Evolutionary conservation across 2,797 vertebrate genomes (phyloP), one percentile per base, ranked within the genome.

Genomic region (Enteromius trimaculatus): DNA sequence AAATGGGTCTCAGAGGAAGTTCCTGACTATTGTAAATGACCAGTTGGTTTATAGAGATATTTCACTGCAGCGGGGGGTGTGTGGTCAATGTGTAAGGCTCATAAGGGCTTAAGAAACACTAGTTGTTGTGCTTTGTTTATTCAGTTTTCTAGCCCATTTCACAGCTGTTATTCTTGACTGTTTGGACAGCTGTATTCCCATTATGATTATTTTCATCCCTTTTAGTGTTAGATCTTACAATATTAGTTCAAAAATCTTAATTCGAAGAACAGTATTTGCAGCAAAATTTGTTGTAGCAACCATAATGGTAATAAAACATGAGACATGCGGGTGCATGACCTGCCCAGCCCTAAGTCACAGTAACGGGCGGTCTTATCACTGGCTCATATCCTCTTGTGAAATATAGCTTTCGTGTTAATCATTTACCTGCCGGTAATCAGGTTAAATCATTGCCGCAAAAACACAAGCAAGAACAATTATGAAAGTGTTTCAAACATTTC

Each of bases 331-430:
- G n/a, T 26, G 16, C 37, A 29, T 44, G 49, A 60, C 37, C 51
- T 80, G 66, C 37, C 49, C 19, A 51, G 31, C 44, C 47, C 21
- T 26, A 21, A 53, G 10, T 42, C 65, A 68, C 77, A 70, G 47
- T 55, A 70, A 42, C 6, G 7, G 26, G 26, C 21, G 14, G 11
- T 9, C 34, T 60, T 58, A 77, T 60, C 34, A 1, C 13, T 4
- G 58, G 69, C 49, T 81, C 79, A 80, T 62, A 62, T 53, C 58
- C 70, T 82, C 47, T 82, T 68, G 81, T 65, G 60, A 82, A 42
- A 44, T 44, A 23, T 13, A 39, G 23, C 34, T 31, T 71, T 55
- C 34, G 1, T 39, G 80, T 82, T 82, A 82, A 83, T 77, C 49
- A 83, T 83, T 83, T 16, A 77, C 34, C 21, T 21, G 21, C 65